Percentiles rank a stretch among this genome's conserved stretches.
Conservation (phyloP, 2,113 vertebrate genomes). For the Cygnus buccinator region DNA sequence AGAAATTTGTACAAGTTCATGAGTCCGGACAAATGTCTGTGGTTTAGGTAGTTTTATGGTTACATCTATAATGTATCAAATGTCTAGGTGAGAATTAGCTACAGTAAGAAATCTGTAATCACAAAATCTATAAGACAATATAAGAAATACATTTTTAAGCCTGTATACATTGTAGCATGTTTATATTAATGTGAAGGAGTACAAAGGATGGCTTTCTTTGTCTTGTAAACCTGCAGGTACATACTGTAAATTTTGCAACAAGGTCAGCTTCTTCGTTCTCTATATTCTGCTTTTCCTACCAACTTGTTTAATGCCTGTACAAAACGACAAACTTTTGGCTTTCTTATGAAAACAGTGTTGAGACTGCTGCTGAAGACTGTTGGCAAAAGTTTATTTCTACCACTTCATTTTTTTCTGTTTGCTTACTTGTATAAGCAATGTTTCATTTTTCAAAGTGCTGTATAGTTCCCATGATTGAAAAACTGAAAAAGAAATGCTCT, state of each 20-base stretch:
- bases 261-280: neutral
- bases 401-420: neutral
- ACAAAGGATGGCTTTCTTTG: neutral
- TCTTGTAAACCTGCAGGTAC: neutral
- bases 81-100: neutral
- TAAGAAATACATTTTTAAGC: neutral
- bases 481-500: rapidly evolving
- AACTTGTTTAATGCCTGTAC: neutral
- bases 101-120: neutral
- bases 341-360: neutral
- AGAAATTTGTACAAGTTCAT: neutral
- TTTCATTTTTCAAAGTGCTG: neutral
- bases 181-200: neutral
- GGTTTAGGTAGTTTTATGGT: neutral
- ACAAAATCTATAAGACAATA: neutral
- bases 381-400: neutral
- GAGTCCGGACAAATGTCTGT: neutral
- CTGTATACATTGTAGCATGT: neutral
- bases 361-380: neutral
- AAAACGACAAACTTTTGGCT: neutral
- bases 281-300: neutral
- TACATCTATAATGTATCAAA: neutral
- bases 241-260: neutral
- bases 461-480: neutral
- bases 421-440: neutral